Base-by-base conservation (phyloP, 1,140 invertebrate genomes). In the Adelges cooleyi region DNA sequence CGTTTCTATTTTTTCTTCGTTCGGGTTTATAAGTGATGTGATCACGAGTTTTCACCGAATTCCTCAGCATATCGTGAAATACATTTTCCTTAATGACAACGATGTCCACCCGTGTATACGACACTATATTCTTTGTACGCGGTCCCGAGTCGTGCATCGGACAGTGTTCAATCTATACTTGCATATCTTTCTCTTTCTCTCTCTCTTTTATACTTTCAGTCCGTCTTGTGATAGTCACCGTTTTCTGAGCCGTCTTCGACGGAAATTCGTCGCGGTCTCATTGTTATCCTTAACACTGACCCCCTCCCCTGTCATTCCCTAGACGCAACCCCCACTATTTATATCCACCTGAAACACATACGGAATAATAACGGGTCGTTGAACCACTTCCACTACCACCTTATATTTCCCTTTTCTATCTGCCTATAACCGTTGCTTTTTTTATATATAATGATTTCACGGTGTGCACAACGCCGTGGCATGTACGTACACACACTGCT, bases 181-280 rank as follows among this genome's bases (percentile, higher is more conserved):
- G 29, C 29, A 6, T 11, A 11, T 33, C 29, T 33, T 33, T 5
- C 11, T 33, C 29, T 33, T 33, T 33, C 29, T 33, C 29, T 6
- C 29, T 33, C 29, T 6, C 29, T 33, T 33, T 33, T 11, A 11
- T 5, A 33, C 29, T 33, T 33, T 33, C 29, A 11, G 29, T 33
- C 29, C 11, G 11, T 11, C 29, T n/a, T n/a, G n/a, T 42, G 13
- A 33, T 62, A 42, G 56, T 62, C 56, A 62, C 40, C 44, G 25
- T 62, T 62, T 62, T 29, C 56, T 42, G 23, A 62, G 44, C 40
- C n/a, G n/a, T 62, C 56, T 62, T 42, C 56, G 42, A 18, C 46
- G 44, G 18, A 62, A 62, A 62, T 62, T 62, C 25, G 56, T 62
- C 38, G 44, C 56, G 56, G 56, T 62, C 56, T 62, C 40, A 62